These are phyloP conservation scores for Lepas anatifera DNA, from an alignment of 2,888 invertebrate genomes.

Conservation along the genomic window DNA sequence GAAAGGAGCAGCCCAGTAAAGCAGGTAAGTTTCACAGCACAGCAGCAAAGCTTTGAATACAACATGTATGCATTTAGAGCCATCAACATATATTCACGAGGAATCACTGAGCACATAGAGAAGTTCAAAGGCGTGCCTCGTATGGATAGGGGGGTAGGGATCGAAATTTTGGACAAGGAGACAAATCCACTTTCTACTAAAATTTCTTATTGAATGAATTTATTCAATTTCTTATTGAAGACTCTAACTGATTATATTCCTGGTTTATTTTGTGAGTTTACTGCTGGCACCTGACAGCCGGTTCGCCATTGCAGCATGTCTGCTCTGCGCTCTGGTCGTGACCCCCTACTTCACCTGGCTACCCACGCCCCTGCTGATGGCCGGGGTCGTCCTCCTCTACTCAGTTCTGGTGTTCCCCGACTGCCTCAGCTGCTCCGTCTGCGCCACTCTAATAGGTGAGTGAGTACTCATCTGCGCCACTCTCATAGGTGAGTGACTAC, in stretches of 20 bases:
- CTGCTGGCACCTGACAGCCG: neutral
- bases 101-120: no score
- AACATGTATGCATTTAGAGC: neutral
- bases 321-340: conserved; percentile 48
- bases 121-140: no score
- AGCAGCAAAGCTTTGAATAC: neutral
- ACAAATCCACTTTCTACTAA: no score
- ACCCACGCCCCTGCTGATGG: conserved; percentile 46
- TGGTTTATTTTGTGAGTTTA: no score
- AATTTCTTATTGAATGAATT: no score
- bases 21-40: neutral
- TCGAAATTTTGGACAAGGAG: no score
- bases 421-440: neutral
- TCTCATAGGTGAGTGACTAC: no score
- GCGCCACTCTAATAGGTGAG: neutral
- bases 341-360: conserved; percentile 48
- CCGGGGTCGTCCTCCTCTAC: conserved; percentile 49
- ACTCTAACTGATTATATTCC: no score
- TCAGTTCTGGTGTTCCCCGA: conserved; percentile 36
- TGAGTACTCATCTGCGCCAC: no score
- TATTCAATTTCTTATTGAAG: no score
- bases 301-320: conserved; percentile 45
- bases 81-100: no score
- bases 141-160: no score
- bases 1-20: neutral